Percentiles rank a stretch among this genome's conserved stretches.
phyloP scores from a whole-genome alignment of 1,140 invertebrate species.

The Drosophila kohkoa region DNA sequence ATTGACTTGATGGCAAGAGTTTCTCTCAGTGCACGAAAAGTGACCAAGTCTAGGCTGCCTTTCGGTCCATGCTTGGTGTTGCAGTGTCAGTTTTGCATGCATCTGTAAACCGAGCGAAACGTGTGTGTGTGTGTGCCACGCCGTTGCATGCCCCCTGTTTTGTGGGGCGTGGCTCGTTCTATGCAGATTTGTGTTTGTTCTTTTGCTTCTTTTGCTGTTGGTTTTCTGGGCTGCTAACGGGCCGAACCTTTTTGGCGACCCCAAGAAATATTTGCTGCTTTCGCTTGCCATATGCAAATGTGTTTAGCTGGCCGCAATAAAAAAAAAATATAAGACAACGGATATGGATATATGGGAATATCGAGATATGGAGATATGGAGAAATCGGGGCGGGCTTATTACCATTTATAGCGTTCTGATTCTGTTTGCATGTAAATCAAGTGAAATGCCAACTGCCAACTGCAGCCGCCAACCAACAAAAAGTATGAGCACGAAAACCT shows the following conservation, averaged over 20 bases:
- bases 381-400: slow-evolving; percentile 13
- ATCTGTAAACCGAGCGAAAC: slow-evolving; percentile 68
- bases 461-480: background rate
- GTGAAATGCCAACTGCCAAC: background rate
- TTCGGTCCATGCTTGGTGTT: slow-evolving; percentile 23
- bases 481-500: too few relatives aligned
- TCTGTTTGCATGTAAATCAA: slow-evolving; percentile 1
- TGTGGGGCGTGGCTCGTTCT: slow-evolving; percentile 26
- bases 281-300: slow-evolving; percentile 36
- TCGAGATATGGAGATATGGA: background rate
- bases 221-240: slow-evolving; percentile 32
- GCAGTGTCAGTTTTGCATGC: slow-evolving; percentile 68
- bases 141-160: background rate
- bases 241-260: slow-evolving; percentile 44
- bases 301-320: background rate
- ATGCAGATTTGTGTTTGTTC: slow-evolving; percentile 30
- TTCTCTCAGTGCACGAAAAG: too few relatives aligned
- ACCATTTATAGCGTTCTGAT: slow-evolving; percentile 45
- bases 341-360: slow-evolving; percentile 15
- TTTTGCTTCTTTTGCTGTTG: background rate
- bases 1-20: too few relatives aligned
- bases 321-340: slow-evolving; percentile 1
- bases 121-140: slow-evolving; percentile 17
- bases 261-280: slow-evolving; percentile 42
- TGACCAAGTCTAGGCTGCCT: too few relatives aligned